phyloP scores from a whole-genome alignment of 1,140 invertebrate species.

The Drosophila santomea region DNA sequence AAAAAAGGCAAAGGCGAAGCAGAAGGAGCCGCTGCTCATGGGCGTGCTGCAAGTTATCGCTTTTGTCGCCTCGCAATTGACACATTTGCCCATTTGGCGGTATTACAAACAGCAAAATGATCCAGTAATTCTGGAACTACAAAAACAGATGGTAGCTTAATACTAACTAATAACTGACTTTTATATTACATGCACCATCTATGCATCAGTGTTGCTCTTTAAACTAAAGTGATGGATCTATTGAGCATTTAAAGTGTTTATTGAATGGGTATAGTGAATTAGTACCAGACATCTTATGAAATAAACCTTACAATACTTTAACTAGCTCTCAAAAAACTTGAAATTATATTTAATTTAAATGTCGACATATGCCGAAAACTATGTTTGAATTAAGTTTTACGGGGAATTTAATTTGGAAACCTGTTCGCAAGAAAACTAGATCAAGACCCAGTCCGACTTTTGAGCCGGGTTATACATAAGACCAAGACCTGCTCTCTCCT shows the following conservation, averaged over 20 bases:
- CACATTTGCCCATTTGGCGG: conserved; percentile 34
- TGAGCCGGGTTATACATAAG: neutral
- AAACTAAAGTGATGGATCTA: too few species aligned
- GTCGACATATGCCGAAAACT: neutral
- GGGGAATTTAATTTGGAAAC: neutral
- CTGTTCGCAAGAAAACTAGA: conserved; percentile 27
- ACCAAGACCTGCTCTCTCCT: neutral
- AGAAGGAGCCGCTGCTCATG: conserved; percentile 18
- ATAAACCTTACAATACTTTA: too few species aligned
- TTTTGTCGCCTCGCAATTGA: conserved; percentile 68
- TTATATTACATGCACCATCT: too few species aligned
- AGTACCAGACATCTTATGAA: too few species aligned
- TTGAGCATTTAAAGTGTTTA: too few species aligned
- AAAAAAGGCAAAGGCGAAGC: neutral
- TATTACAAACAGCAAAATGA: neutral
- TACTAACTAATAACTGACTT: too few species aligned
- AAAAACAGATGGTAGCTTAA: too few species aligned
- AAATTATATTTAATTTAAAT: too few species aligned
- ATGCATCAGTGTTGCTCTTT: too few species aligned
- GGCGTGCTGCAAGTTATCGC: conserved; percentile 43
- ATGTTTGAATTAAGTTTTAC: neutral
- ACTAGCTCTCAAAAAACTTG: too few species aligned
- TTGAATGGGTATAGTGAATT: too few species aligned
- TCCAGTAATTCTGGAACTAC: neutral
- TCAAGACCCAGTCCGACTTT: conserved; percentile 18